These are phyloP conservation scores for Crocodylus rhombifer DNA, from an alignment of 2,797 vertebrate genomes.

Conservation along the genomic window DNA sequence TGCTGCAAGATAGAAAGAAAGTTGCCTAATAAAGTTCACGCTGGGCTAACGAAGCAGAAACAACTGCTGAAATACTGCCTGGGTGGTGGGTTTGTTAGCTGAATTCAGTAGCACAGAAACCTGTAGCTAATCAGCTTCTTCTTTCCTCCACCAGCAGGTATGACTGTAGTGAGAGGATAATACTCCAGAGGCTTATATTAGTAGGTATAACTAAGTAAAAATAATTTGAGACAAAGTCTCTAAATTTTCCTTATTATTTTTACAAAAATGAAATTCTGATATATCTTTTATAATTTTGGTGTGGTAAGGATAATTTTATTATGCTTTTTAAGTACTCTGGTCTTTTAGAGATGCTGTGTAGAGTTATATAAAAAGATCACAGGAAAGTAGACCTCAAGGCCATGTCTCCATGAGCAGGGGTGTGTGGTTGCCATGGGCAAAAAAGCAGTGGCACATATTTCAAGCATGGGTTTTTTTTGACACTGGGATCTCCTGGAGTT, in stretches of 20 bases:
- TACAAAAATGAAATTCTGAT: background rate
- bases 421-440: too few species aligned
- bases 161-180: background rate
- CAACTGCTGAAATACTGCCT: background rate
- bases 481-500: too few species aligned
- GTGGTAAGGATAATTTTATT: background rate
- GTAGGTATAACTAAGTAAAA: background rate
- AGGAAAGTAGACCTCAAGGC: too few species aligned
- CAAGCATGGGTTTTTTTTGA: too few species aligned
- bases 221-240: background rate
- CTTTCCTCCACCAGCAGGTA: background rate
- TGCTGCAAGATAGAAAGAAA: conserved; percentile 3
- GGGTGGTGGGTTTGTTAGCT: background rate
- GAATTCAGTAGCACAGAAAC: conserved; percentile 11
- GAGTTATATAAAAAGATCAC: background rate
- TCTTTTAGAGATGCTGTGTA: background rate
- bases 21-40: conserved; percentile 12
- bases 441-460: too few species aligned
- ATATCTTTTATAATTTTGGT: background rate
- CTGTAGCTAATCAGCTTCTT: background rate
- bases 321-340: background rate
- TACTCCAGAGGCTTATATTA: background rate
- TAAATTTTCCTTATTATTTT: background rate
- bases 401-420: too few species aligned
- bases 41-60: background rate